A percentile compares a stretch with the other conserved stretches of the same genome.
These are phyloP conservation scores for Volucella bombylans DNA, from an alignment of 2,888 invertebrate species.

Conservation along the genomic window DNA sequence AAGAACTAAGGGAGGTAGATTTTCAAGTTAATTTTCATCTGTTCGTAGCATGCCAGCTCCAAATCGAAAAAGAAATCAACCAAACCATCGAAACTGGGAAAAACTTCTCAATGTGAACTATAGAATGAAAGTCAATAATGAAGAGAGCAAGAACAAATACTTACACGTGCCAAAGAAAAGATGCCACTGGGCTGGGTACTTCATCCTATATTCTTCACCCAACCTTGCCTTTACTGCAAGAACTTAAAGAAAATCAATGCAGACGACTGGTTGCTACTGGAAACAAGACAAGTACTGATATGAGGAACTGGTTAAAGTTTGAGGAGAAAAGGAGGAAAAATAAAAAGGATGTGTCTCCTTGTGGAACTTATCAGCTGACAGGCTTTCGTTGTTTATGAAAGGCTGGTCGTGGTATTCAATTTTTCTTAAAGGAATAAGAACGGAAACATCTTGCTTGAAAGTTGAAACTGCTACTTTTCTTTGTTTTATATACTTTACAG, in stretches of 20 bases:
- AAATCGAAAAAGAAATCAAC: background rate
- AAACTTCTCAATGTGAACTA: conserved; percentile 21
- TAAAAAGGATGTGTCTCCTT: conserved; percentile 1
- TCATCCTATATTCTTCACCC: conserved; percentile 14
- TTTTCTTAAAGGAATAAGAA: conserved; percentile 1
- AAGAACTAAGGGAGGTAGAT: conserved; percentile 3
- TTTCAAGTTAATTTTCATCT: background rate
- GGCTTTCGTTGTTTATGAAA: conserved; percentile 28
- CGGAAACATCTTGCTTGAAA: background rate
- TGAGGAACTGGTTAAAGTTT: background rate
- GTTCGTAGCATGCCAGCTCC: background rate
- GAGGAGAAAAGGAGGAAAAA: background rate
- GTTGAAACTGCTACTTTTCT: conserved; percentile 25
- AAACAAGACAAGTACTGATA: too few species aligned
- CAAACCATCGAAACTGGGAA: too few species aligned
- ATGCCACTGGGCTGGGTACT: conserved; percentile 12
- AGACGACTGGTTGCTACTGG: conserved; percentile 34
- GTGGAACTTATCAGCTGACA: conserved; percentile 50
- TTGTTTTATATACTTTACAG: conserved; percentile 9
- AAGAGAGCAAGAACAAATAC: conserved; percentile 36
- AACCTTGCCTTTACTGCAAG: conserved; percentile 21
- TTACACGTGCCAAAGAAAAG: conserved; percentile 51
- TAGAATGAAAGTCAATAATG: conserved; percentile 27
- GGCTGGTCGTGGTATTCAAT: conserved; percentile 21
- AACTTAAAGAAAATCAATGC: conserved; percentile 60